A percentile compares a stretch with the other conserved stretches of the same genome.
phyloP scores from a whole-genome alignment of 2,888 invertebrate genomes.

The Metellina segmentata region DNA sequence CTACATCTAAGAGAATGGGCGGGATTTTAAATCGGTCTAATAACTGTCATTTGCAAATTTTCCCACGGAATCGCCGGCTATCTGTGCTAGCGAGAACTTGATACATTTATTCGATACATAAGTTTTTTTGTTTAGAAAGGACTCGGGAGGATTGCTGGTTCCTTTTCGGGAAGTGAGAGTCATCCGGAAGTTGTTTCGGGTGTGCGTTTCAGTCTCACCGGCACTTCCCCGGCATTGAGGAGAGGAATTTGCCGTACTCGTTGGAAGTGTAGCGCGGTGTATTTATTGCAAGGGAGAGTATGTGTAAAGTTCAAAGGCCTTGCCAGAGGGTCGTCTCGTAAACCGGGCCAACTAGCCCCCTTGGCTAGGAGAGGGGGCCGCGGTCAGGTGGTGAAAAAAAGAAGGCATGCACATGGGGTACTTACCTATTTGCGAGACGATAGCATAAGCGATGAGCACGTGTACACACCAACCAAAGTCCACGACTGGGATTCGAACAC shows the following conservation, averaged over 20 bases:
- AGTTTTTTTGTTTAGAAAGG: too few relatives aligned
- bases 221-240: neutral
- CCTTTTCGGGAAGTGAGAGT: too few relatives aligned
- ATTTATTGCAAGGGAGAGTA: neutral
- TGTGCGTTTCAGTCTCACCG: too few relatives aligned
- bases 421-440: conserved; percentile 66
- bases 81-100: too few relatives aligned
- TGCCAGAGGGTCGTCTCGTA: conserved; percentile 2
- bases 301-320: conserved; percentile 48
- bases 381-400: neutral
- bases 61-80: too few relatives aligned
- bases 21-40: too few relatives aligned
- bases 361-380: neutral
- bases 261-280: too few relatives aligned
- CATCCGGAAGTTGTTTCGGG: too few relatives aligned
- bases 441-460: conserved; percentile 47
- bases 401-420: neutral
- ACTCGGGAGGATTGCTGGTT: too few relatives aligned
- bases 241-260: neutral
- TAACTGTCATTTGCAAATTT: too few relatives aligned
- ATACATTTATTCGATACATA: too few relatives aligned
- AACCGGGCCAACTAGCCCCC: conserved; percentile 44
- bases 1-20: too few relatives aligned
- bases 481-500: conserved; percentile 30
- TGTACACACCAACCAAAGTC: conserved; percentile 51